Conservation (phyloP, 2,113 vertebrate species). For the Bos indicus region DNA sequence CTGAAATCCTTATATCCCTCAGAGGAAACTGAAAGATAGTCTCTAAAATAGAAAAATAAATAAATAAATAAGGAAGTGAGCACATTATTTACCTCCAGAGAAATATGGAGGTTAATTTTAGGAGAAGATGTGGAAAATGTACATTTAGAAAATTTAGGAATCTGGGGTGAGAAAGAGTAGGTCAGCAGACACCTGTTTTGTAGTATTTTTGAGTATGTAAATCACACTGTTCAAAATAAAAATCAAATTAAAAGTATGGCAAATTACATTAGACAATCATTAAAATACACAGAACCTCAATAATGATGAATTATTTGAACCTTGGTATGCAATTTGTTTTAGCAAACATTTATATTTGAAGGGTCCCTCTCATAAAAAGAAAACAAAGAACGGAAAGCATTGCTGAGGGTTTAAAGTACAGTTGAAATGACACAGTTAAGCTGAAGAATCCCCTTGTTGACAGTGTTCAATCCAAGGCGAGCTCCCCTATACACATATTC, state of each 20-base stretch:
- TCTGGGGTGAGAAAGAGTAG: neutral
- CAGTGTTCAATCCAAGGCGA: slow-evolving; percentile 44
- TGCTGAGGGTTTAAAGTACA: neutral
- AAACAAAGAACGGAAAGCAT: neutral
- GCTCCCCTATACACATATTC: slow-evolving; percentile 55
- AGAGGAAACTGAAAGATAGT: neutral
- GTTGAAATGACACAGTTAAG: slow-evolving; percentile 12
- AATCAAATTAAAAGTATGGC: neutral
- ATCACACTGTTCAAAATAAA: neutral
- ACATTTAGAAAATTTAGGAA: neutral
- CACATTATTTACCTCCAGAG: neutral
- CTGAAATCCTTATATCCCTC: neutral
- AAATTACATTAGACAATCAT: neutral
- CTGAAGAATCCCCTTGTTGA: neutral
- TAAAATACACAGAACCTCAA: neutral
- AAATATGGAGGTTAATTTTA: neutral
- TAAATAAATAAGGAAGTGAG: neutral
- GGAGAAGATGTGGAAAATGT: neutral
- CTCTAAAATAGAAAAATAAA: neutral
- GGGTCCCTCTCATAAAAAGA: neutral
- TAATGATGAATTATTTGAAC: neutral
- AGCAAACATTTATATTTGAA: neutral
- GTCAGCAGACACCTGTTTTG: neutral
- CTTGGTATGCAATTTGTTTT: neutral
- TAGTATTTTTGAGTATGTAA: neutral